phyloP scores from a whole-genome alignment of 2,888 invertebrate species.

The Amiota minor region DNA sequence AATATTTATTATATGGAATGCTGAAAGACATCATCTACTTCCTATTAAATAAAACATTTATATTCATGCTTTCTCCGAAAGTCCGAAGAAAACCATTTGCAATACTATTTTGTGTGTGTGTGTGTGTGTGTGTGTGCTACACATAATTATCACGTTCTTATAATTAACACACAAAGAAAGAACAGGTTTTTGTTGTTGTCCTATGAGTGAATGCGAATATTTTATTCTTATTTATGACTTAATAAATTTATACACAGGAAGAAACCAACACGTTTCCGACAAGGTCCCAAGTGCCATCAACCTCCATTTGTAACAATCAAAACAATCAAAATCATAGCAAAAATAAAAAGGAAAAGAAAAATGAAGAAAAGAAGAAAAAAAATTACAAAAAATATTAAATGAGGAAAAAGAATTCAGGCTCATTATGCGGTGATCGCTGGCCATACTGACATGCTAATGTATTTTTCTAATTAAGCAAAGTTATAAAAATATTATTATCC shows the following conservation, averaged over 20 bases:
- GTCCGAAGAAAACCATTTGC: background rate
- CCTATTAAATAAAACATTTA: too few relatives aligned
- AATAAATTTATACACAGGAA: too few relatives aligned
- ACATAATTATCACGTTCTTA: background rate
- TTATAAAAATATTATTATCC: constrained; percentile 52
- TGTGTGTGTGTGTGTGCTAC: background rate
- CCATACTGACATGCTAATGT: constrained; percentile 53
- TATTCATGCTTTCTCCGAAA: too few relatives aligned
- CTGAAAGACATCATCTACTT: too few relatives aligned
- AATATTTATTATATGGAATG: too few relatives aligned
- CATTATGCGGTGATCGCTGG: background rate
- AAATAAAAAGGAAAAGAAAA: too few relatives aligned
- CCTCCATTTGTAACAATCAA: background rate
- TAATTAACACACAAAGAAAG: background rate
- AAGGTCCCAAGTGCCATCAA: background rate
- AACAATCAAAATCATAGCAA: background rate
- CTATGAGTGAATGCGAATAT: background rate
- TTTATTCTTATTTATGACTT: background rate
- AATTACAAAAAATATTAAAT: too few relatives aligned
- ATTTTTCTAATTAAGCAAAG: constrained; percentile 62
- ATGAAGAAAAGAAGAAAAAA: too few relatives aligned
- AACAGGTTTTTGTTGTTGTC: background rate
- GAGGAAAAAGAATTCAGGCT: background rate
- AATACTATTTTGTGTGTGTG: background rate
- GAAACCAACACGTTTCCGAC: too few relatives aligned